phyloP scores from a whole-genome alignment of 2,888 invertebrate genomes.

The Hoplodrina blanda region DNA sequence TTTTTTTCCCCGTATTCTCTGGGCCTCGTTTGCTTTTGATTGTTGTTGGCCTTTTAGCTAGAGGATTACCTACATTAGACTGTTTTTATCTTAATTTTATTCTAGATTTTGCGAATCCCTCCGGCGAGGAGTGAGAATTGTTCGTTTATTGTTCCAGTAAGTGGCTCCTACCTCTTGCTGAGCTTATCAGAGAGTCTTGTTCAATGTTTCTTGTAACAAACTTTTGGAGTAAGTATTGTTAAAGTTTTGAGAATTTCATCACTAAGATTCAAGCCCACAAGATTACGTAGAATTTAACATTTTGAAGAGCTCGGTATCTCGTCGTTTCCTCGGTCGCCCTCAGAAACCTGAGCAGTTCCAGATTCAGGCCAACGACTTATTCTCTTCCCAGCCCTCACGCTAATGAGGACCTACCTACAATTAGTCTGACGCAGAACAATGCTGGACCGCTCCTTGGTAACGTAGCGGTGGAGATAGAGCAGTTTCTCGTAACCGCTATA shows the following conservation, averaged over 20 bases:
- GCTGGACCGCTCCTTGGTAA: not conserved
- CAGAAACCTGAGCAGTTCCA: conserved; percentile 3
- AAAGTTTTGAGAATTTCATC: conserved; percentile 39
- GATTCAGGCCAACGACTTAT: not conserved
- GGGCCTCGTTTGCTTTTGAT: conserved; percentile 71
- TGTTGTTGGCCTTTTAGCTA: conserved; percentile 62
- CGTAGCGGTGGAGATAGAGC: not conserved
- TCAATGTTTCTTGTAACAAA: conserved; percentile 32
- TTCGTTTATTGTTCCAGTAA: conserved; percentile 41
- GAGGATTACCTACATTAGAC: conserved; percentile 51
- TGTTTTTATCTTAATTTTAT: conserved; percentile 47
- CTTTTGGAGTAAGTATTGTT: conserved; percentile 18
- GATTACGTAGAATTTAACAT: conserved; percentile 22
- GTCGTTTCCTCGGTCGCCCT: not conserved
- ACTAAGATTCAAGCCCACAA: conserved; percentile 10
- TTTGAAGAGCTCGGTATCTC: not conserved
- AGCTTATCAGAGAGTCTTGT: conserved; percentile 28
- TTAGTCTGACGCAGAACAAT: conserved; percentile 3
- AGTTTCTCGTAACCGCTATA: not conserved
- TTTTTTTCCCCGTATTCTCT: conserved; percentile 63
- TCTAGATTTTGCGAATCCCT: conserved; percentile 40
- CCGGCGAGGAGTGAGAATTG: conserved; percentile 23
- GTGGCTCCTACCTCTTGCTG: conserved; percentile 5
- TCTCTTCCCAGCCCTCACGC: not conserved
- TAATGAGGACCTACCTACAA: not conserved